phyloP scores from a whole-genome alignment of 2,888 invertebrate genomes.

The Hydraecia micacea region DNA sequence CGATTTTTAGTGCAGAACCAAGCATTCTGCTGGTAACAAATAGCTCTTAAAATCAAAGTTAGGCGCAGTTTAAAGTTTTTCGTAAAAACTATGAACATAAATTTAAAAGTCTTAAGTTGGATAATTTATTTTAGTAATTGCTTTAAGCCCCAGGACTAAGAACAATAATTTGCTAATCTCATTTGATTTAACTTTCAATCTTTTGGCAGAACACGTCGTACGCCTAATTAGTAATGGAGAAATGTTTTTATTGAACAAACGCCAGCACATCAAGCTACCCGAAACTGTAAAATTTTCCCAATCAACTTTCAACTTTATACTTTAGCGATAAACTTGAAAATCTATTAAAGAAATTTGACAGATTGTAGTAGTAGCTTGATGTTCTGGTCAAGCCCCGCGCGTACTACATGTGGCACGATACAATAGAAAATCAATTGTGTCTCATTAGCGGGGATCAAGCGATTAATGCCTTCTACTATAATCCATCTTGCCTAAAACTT shows the following conservation, averaged over 20 bases:
- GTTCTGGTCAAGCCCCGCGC: too few species aligned
- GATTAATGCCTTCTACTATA: background rate
- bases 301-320: too few species aligned
- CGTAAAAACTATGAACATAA: slow-evolving; percentile 45
- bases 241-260: slow-evolving; percentile 10
- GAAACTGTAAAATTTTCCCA: too few species aligned
- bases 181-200: slow-evolving; percentile 38
- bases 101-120: slow-evolving; percentile 42
- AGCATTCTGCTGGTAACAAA: slow-evolving; percentile 39
- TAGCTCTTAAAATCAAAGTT: slow-evolving; percentile 41
- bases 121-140: slow-evolving; percentile 49
- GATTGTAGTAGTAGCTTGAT: too few species aligned
- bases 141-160: slow-evolving; percentile 10
- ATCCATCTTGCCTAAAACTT: too few species aligned
- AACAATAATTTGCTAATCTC: slow-evolving; percentile 51
- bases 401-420: too few species aligned
- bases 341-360: too few species aligned
- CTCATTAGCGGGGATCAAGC: too few species aligned
- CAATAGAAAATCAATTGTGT: too few species aligned
- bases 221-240: slow-evolving; percentile 24
- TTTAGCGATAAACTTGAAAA: too few species aligned
- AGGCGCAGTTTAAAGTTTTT: slow-evolving; percentile 32
- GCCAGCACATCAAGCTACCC: too few species aligned
- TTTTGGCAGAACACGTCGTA: slow-evolving; percentile 21
- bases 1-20: slow-evolving; percentile 20